A percentile compares a stretch with the other conserved stretches of the same genome.
Evolutionary conservation across 2,113 vertebrate genomes (phyloP).

Genomic region (Rhinopomastus cyanomelas): DNA sequence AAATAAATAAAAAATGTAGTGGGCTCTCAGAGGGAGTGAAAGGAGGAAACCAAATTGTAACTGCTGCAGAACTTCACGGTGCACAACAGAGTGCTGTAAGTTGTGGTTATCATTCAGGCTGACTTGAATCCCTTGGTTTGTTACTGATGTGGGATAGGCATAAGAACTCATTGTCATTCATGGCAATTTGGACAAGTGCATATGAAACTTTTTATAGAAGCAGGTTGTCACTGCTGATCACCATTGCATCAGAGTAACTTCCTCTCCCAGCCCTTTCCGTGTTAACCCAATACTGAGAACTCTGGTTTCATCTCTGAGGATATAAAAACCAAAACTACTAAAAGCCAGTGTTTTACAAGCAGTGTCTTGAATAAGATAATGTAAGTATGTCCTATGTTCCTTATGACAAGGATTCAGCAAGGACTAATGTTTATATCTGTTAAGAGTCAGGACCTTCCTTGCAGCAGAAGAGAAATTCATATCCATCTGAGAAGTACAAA

Average conservation of each 20-base stretch:
- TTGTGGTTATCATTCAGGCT: neutral
- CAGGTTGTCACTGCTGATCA: neutral
- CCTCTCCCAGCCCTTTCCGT: neutral
- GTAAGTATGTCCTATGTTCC: neutral
- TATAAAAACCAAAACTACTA: neutral
- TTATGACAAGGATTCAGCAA: neutral
- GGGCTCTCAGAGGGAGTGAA: neutral
- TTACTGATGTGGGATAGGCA: neutral
- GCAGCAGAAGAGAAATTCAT: neutral
- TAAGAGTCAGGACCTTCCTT: neutral
- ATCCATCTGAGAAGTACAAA: neutral
- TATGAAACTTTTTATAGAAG: neutral
- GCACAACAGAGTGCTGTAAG: neutral
- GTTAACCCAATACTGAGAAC: neutral
- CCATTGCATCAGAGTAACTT: neutral
- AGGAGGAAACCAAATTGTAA: neutral
- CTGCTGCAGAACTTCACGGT: neutral
- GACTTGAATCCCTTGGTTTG: neutral
- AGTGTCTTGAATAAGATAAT: neutral
- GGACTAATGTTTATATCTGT: neutral
- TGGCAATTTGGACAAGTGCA: neutral
- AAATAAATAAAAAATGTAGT: neutral
- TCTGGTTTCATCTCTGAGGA: neutral
- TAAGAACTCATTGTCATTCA: neutral
- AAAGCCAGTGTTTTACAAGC: neutral